Percentiles rank a stretch among this genome's conserved stretches.
Conservation (phyloP, 2,797 vertebrate genomes). For the Taenioides sp. region DNA sequence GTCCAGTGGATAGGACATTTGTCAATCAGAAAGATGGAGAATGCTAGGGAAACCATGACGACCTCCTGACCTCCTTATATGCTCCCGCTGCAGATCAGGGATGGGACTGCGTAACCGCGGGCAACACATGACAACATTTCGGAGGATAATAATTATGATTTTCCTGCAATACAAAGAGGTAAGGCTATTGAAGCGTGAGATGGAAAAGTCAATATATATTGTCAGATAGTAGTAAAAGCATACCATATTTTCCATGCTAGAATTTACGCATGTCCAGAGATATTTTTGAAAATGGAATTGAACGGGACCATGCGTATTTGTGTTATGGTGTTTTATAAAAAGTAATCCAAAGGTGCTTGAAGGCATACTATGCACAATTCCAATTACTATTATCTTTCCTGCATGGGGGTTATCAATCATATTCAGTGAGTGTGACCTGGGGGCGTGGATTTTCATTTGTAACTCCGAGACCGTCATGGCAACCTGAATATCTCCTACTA, state of each 20-base stretch:
- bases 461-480: not conserved
- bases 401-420: not conserved
- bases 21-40: constrained; percentile 56
- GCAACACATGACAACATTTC: constrained; percentile 29
- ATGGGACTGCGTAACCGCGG: constrained; percentile 41
- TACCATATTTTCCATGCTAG: not conserved
- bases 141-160: constrained; percentile 40
- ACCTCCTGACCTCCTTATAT: constrained; percentile 40
- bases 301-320: not conserved
- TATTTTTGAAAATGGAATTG: not conserved
- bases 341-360: not conserved
- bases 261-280: not conserved
- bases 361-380: no score
- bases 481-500: not conserved
- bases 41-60: constrained; percentile 31
- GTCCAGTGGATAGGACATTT: constrained; percentile 44
- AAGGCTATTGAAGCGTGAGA: not conserved
- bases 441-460: not conserved
- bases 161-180: constrained; percentile 15
- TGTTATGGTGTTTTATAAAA: not conserved
- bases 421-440: not conserved
- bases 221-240: not conserved
- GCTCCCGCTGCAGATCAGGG: constrained; percentile 46
- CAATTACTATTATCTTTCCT: not conserved
- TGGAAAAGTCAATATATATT: not conserved